Evolutionary conservation across 1,140 invertebrate genomes (phyloP).

Genomic region (Drosophila serrata): DNA sequence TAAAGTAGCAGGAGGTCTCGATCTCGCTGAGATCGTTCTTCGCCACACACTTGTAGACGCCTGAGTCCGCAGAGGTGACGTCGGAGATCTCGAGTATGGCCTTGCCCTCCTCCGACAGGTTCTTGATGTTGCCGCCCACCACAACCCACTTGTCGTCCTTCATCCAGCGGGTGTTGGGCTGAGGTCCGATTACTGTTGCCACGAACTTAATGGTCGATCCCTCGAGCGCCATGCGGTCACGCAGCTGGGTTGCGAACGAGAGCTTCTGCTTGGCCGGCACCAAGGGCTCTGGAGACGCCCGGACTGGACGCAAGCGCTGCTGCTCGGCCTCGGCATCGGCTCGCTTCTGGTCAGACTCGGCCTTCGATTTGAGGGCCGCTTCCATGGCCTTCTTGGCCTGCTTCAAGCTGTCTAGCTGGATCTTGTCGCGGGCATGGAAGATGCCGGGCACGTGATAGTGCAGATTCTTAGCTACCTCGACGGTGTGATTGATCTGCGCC

Average conservation of each 20-base stretch:
- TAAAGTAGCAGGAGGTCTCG: conserved; percentile 85
- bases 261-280: conserved; percentile 81
- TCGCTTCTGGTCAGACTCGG: conserved; percentile 77
- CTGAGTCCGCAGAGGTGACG: conserved; percentile 70
- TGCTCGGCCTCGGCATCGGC: conserved; percentile 73
- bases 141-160: conserved; percentile 89
- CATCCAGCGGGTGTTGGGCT: conserved; percentile 93
- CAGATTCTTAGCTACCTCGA: conserved; percentile 78
- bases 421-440: conserved; percentile 75
- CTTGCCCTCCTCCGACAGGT: conserved; percentile 79
- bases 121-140: conserved; percentile 70
- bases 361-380: conserved; percentile 70
- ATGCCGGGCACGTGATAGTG: conserved; percentile 81
- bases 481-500: conserved; percentile 85
- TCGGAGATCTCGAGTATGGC: conserved; percentile 72
- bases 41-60: conserved; percentile 83
- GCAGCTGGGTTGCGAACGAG: conserved; percentile 92
- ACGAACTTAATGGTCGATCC: conserved; percentile 92
- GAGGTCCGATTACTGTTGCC: conserved; percentile 93
- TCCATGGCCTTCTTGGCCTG: conserved; percentile 74
- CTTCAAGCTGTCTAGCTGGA: conserved; percentile 74
- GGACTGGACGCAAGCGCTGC: conserved; percentile 48
- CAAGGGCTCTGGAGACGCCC: conserved; percentile 72
- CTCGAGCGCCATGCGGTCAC: conserved; percentile 91
- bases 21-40: conserved; percentile 82